phyloP scores from a whole-genome alignment of 64 coral and sea anemone genomes.

The Dendrophyllia cribrosa region DNA sequence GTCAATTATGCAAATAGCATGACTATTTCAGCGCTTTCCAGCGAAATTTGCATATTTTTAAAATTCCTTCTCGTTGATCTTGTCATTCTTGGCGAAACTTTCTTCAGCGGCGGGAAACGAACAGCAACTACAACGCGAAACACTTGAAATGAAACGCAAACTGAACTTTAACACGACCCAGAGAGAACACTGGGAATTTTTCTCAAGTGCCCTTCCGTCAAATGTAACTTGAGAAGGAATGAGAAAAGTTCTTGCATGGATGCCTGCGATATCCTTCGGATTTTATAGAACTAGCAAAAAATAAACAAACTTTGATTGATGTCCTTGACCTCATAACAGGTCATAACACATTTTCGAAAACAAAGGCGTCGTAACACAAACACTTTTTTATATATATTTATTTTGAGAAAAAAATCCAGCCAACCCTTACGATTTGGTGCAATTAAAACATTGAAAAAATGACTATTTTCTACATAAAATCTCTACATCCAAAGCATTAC shows the following conservation, averaged over 20 bases:
- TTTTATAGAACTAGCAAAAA: neutral
- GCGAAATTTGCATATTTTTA: constrained; percentile 30
- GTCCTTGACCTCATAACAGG: constrained; percentile 12
- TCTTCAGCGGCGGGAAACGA: neutral
- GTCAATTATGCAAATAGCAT: constrained; percentile 39
- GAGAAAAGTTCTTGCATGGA: too few species aligned
- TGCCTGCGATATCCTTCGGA: too few species aligned
- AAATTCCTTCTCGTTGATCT: neutral
- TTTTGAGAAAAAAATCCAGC: neutral
- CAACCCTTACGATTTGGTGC: too few species aligned
- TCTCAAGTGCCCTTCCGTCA: constrained; percentile 16
- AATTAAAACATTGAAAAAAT: too few species aligned
- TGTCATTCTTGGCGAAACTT: neutral
- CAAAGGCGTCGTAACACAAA: constrained; percentile 15
- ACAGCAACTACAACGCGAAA: too few species aligned
- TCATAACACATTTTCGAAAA: neutral
- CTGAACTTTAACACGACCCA: neutral
- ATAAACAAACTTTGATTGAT: constrained; percentile 38
- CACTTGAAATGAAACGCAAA: neutral
- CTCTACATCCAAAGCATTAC: too few species aligned
- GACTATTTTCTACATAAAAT: too few species aligned
- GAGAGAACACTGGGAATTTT: constrained; percentile 31
- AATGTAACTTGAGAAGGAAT: too few species aligned
- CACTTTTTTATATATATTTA: neutral
- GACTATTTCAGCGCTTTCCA: neutral